Evolutionary conservation across 35 echinoderm and acorn worm species (phyloP).

Genomic region (Lytechinus pictus): DNA sequence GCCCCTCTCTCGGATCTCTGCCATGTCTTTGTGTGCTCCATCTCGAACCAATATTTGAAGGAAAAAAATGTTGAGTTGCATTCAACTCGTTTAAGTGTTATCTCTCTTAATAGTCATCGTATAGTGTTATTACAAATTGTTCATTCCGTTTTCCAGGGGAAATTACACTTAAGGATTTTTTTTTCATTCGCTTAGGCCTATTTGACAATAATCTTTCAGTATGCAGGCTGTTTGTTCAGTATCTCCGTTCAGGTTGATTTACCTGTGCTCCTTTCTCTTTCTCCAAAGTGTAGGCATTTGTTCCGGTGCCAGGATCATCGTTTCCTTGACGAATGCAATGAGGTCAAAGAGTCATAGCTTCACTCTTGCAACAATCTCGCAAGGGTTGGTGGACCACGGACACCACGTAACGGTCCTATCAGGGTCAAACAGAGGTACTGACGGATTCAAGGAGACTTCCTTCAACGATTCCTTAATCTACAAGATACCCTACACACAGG

Average conservation of each 20-base stretch:
- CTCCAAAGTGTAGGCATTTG: neutral
- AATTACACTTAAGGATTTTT: too few species aligned
- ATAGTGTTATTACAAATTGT: too few species aligned
- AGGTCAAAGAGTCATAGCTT: conserved; percentile 46
- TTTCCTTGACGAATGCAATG: conserved; percentile 45
- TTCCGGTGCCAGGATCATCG: conserved; percentile 14
- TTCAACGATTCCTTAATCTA: conserved; percentile 37
- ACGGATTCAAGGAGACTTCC: neutral
- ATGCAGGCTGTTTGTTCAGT: neutral
- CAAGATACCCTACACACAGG: neutral
- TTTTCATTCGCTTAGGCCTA: too few species aligned
- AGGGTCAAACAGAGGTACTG: conserved; percentile 20
- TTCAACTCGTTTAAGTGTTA: too few species aligned
- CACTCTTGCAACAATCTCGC: conserved; percentile 25
- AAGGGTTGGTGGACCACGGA: neutral
- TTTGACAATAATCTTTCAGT: neutral
- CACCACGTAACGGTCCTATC: conserved; percentile 30
- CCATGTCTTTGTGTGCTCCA: too few species aligned
- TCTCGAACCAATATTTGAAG: too few species aligned
- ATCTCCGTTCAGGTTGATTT: neutral
- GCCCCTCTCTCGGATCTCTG: too few species aligned
- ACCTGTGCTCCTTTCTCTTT: neutral
- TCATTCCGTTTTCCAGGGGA: too few species aligned
- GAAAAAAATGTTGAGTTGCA: too few species aligned
- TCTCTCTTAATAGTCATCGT: too few species aligned